Conservation (phyloP, 2,888 invertebrate species). For the Prostheceraeus crozeri region DNA sequence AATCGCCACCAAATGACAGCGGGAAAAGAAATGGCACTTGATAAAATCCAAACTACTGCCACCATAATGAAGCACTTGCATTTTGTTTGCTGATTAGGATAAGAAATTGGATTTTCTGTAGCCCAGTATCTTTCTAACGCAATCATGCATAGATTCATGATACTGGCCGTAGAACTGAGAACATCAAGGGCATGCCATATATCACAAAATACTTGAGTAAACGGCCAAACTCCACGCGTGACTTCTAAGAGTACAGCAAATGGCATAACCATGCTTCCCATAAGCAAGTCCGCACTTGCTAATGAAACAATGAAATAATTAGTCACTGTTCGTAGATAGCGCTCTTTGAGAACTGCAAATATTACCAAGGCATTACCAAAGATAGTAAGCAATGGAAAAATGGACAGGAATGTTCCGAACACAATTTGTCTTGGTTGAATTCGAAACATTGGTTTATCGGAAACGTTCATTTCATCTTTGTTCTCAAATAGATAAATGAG, state of each 20-base stretch:
- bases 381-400: slow-evolving; percentile 24
- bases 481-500: too few relatives aligned
- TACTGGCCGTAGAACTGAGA: slow-evolving; percentile 90
- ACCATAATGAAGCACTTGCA: slow-evolving; percentile 78
- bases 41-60: slow-evolving; percentile 88
- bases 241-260: slow-evolving; percentile 44
- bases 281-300: slow-evolving; percentile 37
- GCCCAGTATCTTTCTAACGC: slow-evolving; percentile 95
- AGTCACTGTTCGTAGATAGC: slow-evolving; percentile 34
- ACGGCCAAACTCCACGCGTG: slow-evolving; percentile 66
- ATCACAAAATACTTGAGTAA: slow-evolving; percentile 90
- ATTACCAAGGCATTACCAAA: slow-evolving; percentile 35
- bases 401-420: slow-evolving; percentile 7
- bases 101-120: slow-evolving; percentile 95
- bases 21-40: slow-evolving; percentile 91
- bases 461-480: too few relatives aligned
- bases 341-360: slow-evolving; percentile 36
- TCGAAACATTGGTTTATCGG: too few relatives aligned
- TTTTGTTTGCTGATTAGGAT: slow-evolving; percentile 82
- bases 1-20: slow-evolving; percentile 68
- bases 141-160: slow-evolving; percentile 91
- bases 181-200: slow-evolving; percentile 94
- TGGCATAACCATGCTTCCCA: slow-evolving; percentile 38
- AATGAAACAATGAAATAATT: slow-evolving; percentile 38
- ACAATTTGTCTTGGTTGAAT: not conserved